Evolutionary conservation across 2,888 invertebrate genomes (phyloP), one percentile per base, ranked within the genome.

Genomic region (Aspidapion aeneum): DNA sequence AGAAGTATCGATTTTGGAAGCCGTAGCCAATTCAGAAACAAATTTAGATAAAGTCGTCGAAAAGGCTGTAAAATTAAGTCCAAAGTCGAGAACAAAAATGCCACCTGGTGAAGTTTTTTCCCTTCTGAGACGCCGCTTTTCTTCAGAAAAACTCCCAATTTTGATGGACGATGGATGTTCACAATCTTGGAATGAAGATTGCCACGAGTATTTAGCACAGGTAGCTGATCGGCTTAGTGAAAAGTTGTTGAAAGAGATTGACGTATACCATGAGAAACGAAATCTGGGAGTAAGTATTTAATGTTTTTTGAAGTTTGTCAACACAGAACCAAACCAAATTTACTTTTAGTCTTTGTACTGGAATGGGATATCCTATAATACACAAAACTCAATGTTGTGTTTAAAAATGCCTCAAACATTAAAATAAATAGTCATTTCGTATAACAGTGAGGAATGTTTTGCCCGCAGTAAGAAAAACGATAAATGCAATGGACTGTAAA

Each of bases 151-250:
- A 2, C 73, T 71, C 2, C 77, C 77, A n/a, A 65, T 77, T 18
- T 65, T 78, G 22, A 70, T 69, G 49, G 71, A 71, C 1, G 58
- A 63, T 19, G 62, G 57, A 35, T 68, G 68, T n/a, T 60, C 65
- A 3, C 65, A 62, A 5, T 61, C 58, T 7, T 88, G 88, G 88
- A 84, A 84, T 60, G 86, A 87, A 70, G 87, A 88, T 67, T 86
- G 87, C 68, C 83, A 85, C 66, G 86, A 86, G 71, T 90, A 91
- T 74, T 81, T 92, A 66, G 88, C 88, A 1, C 90, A 91, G 72
- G 91, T 92, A 72, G 91, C 92, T 1, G 92, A 93, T 74, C 88
- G 90, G 74, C 80, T 93, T n/a, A 90, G 90, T 74, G 91, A 91
- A 74, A 91, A 91, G 75, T 80, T 93, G 65, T 83, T 91, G 61